Conservation (phyloP, 2,797 vertebrate genomes). For the Adelosebastes latens region DNA sequence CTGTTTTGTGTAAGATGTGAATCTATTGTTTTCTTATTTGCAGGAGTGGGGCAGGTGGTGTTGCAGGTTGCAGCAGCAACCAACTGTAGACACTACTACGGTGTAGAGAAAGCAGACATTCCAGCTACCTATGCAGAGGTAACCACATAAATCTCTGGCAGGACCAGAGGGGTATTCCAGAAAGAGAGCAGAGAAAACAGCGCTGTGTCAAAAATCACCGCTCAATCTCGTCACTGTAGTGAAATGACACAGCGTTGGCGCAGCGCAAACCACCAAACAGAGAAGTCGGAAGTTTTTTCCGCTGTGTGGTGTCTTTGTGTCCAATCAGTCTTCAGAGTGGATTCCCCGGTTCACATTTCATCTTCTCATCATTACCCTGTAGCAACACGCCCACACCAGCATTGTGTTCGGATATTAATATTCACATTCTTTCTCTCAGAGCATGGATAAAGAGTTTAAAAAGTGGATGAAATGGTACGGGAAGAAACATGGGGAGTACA, state of each 20-base stretch:
- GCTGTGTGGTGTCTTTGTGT: neutral
- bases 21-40: conserved; percentile 18
- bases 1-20: neutral
- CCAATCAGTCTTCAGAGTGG: neutral
- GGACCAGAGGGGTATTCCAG: neutral
- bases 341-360: neutral
- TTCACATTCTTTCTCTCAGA: conserved; percentile 77
- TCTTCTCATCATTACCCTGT: neutral
- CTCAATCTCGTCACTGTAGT: neutral
- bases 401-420: neutral
- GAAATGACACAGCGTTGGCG: neutral
- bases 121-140: conserved; percentile 99
- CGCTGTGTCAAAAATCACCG: neutral
- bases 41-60: conserved; percentile 98
- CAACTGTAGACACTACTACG: conserved; percentile 98
- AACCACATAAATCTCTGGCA: conserved; percentile 21
- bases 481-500: conserved; percentile 99
- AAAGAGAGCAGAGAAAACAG: neutral
- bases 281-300: neutral
- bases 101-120: conserved; percentile 98
- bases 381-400: neutral
- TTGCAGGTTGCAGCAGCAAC: conserved; percentile 98
- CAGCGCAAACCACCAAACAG: neutral
- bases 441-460: conserved; percentile 98
- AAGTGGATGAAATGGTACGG: conserved; percentile 99